Evolutionary conservation across 2,113 vertebrate genomes (phyloP).

Genomic region (Heterotilapia buettikoferi): DNA sequence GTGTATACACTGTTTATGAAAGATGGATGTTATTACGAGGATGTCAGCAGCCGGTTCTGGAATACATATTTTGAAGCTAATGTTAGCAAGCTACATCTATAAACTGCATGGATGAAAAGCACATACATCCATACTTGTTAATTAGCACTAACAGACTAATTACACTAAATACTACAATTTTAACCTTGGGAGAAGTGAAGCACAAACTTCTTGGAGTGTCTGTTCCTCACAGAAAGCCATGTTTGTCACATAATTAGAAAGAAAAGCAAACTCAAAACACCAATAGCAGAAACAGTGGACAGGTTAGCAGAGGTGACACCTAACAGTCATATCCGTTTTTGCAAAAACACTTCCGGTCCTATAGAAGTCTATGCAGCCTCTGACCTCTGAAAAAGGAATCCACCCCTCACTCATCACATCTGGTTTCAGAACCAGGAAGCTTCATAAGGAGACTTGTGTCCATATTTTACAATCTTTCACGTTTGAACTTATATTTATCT

Average conservation of each 20-base stretch:
- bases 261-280: neutral
- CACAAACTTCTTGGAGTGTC: neutral
- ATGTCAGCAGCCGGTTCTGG: neutral
- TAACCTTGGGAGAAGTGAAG: neutral
- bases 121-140: neutral
- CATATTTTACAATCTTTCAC: neutral
- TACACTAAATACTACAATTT: neutral
- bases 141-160: neutral
- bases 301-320: neutral
- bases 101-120: neutral
- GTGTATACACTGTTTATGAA: neutral
- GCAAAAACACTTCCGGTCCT: neutral
- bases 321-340: fast-evolving
- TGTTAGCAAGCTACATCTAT: neutral
- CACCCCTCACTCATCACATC: neutral
- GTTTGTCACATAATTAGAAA: neutral
- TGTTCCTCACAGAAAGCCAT: neutral
- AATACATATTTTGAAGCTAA: neutral
- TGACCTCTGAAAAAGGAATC: neutral
- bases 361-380: neutral
- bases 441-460: neutral
- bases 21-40: neutral
- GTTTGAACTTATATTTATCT: neutral
- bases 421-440: neutral
- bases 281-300: neutral